These are phyloP conservation scores for Cyclargus thomasi DNA, from an alignment of 1,140 invertebrate genomes.

Conservation along the genomic window DNA sequence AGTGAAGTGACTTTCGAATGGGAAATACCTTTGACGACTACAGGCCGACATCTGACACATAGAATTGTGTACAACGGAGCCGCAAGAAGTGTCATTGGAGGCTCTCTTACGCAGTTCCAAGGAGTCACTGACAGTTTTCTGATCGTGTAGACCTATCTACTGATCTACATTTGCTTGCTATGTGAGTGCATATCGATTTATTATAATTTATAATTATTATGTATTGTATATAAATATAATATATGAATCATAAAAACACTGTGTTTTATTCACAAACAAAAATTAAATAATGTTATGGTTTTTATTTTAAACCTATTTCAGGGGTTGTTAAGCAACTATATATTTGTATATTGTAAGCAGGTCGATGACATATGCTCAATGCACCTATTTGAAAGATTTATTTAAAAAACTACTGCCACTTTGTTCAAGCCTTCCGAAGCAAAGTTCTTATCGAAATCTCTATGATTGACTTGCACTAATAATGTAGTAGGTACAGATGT, in stretches of 20 bases:
- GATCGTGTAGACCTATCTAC: slow-evolving; percentile 15
- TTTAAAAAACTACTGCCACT: too few relatives aligned
- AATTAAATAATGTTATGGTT: too few relatives aligned
- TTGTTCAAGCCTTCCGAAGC: too few relatives aligned
- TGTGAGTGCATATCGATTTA: background rate
- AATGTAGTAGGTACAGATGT: too few relatives aligned
- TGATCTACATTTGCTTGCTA: background rate
- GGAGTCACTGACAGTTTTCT: slow-evolving; percentile 38
- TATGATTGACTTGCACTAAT: too few relatives aligned
- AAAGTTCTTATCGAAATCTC: too few relatives aligned
- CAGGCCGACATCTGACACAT: slow-evolving; percentile 27
- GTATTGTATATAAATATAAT: background rate
- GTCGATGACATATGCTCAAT: too few relatives aligned
- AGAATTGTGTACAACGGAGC: slow-evolving; percentile 46
- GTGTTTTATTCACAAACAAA: background rate
- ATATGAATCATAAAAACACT: too few relatives aligned
- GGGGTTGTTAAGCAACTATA: too few relatives aligned
- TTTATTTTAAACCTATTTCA: too few relatives aligned
- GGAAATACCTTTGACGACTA: slow-evolving; percentile 32
- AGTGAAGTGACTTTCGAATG: slow-evolving; percentile 44
- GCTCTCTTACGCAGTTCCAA: slow-evolving; percentile 31
- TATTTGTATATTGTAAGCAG: too few relatives aligned
- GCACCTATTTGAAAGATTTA: too few relatives aligned
- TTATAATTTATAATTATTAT: background rate
- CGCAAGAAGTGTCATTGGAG: slow-evolving; percentile 30